Evolutionary conservation across 2,888 invertebrate genomes (phyloP), one percentile per base, ranked within the genome.

Genomic region (Stenoptilia bipunctidactyla): DNA sequence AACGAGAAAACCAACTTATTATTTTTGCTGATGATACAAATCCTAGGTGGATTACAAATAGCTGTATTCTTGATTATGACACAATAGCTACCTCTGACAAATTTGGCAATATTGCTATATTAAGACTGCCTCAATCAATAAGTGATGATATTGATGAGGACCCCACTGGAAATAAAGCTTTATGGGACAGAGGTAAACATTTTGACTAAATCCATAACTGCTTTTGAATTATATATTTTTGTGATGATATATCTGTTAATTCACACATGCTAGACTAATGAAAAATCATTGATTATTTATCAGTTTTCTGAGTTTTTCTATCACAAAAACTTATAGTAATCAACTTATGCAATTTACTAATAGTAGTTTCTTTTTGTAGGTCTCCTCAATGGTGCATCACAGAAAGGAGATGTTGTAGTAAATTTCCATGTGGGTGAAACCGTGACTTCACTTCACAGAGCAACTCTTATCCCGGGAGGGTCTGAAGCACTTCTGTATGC

Each of bases 131-230:
- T 0, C 89, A 92, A 40, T 94, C 95, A 42, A 92, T 97, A 1
- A 93, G 93, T 15, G 99, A 99, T 73, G 98, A 99, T 65, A 97
- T 99, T 0, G 98, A 99, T 67, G 99, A 99, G 75, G 99, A 99
- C 79, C 99, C 98, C 0, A 98, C 98, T 0, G 98, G 98, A 35
- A 97, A 97, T 61, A 97, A 98, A 70, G 96, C 98, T 0, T 83
- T 99, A 0, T 99, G 98, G 98, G 94, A 94, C 64, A 87, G 93
- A 66, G 91, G 87, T 77, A 58, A 65, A 45, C 42, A 35, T 35
- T 8, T 38, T 15, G 14, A 15, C 37, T 20, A 20, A 30, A n/a
- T 30, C 10, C n/a, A 30, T 30, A 8, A 8, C 30, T 30, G 9
- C n/a, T n/a, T n/a, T n/a, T 20, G 20, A 10, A 13, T 27, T 25